These are phyloP conservation scores for Hemichromis elongatus DNA, from an alignment of 2,113 vertebrate species.

Conservation along the genomic window DNA sequence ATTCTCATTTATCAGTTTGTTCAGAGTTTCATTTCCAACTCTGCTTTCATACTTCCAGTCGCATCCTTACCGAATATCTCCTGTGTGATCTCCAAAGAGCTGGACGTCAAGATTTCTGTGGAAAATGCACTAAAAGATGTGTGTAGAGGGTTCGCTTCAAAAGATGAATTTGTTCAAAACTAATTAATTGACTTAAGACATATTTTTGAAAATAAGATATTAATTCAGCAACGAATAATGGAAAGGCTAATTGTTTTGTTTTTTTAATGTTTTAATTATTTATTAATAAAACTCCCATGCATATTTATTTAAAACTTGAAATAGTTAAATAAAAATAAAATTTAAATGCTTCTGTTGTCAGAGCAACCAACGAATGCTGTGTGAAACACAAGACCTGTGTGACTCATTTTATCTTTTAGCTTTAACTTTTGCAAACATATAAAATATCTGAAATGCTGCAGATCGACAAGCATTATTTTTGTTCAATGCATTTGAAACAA, in stretches of 20 bases:
- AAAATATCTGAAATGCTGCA: neutral
- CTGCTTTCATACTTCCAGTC: neutral
- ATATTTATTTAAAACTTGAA: rapidly evolving
- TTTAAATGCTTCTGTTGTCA: neutral
- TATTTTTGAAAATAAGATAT: neutral
- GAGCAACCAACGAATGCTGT: rapidly evolving
- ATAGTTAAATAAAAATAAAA: rapidly evolving
- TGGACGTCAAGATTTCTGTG: neutral
- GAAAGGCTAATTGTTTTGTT: rapidly evolving
- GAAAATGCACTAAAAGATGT: rapidly evolving
- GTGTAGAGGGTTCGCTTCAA: neutral
- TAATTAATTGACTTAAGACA: neutral
- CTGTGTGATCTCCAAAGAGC: no score
- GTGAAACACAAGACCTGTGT: no score
- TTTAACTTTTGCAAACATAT: neutral
- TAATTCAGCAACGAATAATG: neutral
- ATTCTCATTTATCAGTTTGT: neutral
- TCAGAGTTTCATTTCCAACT: neutral
- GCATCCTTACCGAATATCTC: neutral
- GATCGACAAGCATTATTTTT: neutral
- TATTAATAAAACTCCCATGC: neutral
- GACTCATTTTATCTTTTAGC: neutral
- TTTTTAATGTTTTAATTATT: neutral
- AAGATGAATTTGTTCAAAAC: rapidly evolving
- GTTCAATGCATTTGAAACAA: neutral